Conservation (phyloP, 2,113 vertebrate genomes). For the Notarius lentiginosus region DNA sequence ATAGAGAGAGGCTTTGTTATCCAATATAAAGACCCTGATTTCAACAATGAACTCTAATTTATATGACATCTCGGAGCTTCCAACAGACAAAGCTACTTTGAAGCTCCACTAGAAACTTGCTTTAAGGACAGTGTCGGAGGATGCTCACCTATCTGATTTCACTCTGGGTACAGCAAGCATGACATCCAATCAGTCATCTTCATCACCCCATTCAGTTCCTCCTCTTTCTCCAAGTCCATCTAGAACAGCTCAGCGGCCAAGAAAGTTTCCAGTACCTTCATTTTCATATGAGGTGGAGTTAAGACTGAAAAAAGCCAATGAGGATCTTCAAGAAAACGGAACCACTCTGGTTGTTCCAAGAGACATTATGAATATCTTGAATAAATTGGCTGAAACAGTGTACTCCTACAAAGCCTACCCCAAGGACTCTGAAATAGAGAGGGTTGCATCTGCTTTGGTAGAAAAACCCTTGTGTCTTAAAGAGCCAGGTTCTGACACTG, state of each 20-base stretch:
- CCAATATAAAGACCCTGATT: slow-evolving; percentile 26
- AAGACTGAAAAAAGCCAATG: slow-evolving; percentile 7
- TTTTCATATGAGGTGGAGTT: not conserved
- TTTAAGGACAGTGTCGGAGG: not conserved
- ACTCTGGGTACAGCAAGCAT: slow-evolving; percentile 24
- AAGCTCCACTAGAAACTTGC: slow-evolving; percentile 30
- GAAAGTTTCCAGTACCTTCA: not conserved
- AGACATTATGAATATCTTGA: slow-evolving; percentile 40
- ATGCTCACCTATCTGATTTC: too few species aligned
- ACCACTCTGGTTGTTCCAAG: slow-evolving; percentile 37
- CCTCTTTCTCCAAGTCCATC: not conserved
- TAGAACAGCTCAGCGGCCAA: not conserved
- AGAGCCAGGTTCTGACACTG: slow-evolving; percentile 22
- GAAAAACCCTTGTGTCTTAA: slow-evolving; percentile 15
- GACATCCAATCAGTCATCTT: slow-evolving; percentile 27
- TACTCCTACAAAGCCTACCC: slow-evolving; percentile 49
- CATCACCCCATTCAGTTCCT: not conserved
- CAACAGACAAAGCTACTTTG: slow-evolving; percentile 32
- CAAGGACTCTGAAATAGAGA: not conserved
- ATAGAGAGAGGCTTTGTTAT: slow-evolving; percentile 28
- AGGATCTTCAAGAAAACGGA: slow-evolving; percentile 21
- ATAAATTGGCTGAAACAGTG: slow-evolving; percentile 21
- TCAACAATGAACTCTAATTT: slow-evolving; percentile 37
- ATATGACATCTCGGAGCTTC: slow-evolving; percentile 21
- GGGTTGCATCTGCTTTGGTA: too few species aligned